Base-by-base conservation (phyloP, 2,888 invertebrate genomes). In the Mayetiola destructor region DNA sequence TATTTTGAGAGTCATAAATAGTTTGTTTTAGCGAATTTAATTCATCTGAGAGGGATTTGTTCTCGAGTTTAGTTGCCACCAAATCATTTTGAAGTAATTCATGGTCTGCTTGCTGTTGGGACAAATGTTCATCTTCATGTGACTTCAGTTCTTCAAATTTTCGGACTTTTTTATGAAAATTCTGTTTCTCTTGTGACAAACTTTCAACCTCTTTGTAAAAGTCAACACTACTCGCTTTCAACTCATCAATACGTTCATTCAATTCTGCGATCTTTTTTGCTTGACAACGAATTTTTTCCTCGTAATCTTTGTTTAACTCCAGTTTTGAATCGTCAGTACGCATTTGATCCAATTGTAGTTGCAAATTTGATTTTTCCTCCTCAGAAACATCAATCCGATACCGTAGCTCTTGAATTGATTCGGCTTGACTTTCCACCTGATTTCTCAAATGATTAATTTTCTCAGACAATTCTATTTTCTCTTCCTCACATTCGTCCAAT, bases 401-500 rank as follows among this genome's bases (percentile, higher is more conserved):
- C 56, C 72, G 58, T 37, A 71, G 64, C 39, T 68, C 66, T 57
- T 72, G 68, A 4, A 64, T 61, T 27, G 18, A 12, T 30, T 59
- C 48, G 12, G 60, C 61, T 3, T 56, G 57, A 2, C 58, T 57
- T 37, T 73, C 69, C 6, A 68, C 56, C 32, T 70, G 64, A 27
- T 66, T 66, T 62, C 74, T 69, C 3, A 66, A 59, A 2, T 60
- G 58, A 21, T 63, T 61, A 5, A 68, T 59, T 58, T 67, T 61
- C 16, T 64, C 63, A 3, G 61, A 58, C 3, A 65, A 54, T n/a
- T 64, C 61, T 12, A 63, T 62, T 30, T 67, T 67, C 60, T 66
- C 66, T 8, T 62, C 60, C 36, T 66, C 66, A 2, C 69, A 73
- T 53, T 71, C 71, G 30, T 73, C 68, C 9, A 81, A 69, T 62